Evolutionary conservation across 2,113 vertebrate species (phyloP), one percentile per base, ranked within the genome.

Genomic region (Indicator maculatus): DNA sequence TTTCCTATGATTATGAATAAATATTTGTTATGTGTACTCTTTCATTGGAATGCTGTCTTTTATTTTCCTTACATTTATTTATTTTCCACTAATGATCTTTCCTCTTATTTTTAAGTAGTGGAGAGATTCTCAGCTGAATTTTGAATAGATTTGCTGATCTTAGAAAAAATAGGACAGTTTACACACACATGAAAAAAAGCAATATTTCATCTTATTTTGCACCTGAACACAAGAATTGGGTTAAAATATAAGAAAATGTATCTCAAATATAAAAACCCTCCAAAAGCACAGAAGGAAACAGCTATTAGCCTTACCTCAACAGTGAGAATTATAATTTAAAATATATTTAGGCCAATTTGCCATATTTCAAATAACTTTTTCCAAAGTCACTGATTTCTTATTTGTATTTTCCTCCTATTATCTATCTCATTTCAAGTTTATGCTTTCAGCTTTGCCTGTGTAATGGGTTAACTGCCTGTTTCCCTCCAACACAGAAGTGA

Each of bases 281-380:
- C 19, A 41, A 74, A 87, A 60, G 0, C 18, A n/a, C 20, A 38
- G 41, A 58, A 4, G 70, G 3, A 39, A 72, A 53, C 2, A 11
- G 3, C 21, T 64, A 8, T 64, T 76, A 64, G 0, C 8, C 33
- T 74, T 63, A 59, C 13, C 0, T 5, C 6, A 85, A 27, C 5
- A 27, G 10, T 4, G 6, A 80, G 39, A 85, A 79, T 58, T 80
- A 38, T 16, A 91, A 55, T 17, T 17, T 80, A 72, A 33, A 50
- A 21, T 16, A 23, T 2, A n/a, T 52, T 71, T 52, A 73, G 5
- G 3, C 0, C 65, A 66, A 31, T 65, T 80, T 83, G 7, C 8
- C 7, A 14, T 58, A 1, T 73, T 90, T 90, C 44, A 80, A 64
- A 67, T 44, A 72, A 31, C 44, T 67, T 82, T 36, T 11, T 64